Evolutionary conservation across 2,113 vertebrate species (phyloP), one percentile per base, ranked within the genome.

Genomic region (Oryzias melastigma): DNA sequence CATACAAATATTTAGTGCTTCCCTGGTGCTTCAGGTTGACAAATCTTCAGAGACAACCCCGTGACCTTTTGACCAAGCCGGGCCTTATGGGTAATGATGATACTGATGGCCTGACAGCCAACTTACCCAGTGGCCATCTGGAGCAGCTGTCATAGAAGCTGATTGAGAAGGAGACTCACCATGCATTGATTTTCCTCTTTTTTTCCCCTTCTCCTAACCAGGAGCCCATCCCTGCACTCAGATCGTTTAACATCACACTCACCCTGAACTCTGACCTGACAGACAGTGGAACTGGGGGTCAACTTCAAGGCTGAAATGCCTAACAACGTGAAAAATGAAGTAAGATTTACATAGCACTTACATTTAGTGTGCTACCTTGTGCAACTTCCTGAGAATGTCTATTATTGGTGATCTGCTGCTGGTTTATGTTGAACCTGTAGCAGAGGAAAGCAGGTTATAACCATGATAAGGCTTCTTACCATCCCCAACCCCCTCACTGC

Each of bases 161-260:
- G 90, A 91, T 90, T 84, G 90, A 91, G 87, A 91, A 88, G 87
- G 71, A 89, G 86, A 88, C 77, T 82, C 65, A 73, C 83, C 76
- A 85, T 58, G 60, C 78, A 90, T 89, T 84, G 83, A 88, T 84
- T 88, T 75, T 83, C 63, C 29, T 62, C 52, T 51, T 55, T 48
- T 50, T 27, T 45, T 60, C 70, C 63, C 42, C 19, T 48, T 48
- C 48, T 60, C 47, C 27, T 41, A 29, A 48, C 44, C 20, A 41
- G 41, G 50, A 63, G 12, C 45, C 65, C 41, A 42, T 43, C 55
- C 49, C 24, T 47, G 27, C 52, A 62, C 55, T 72, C 45, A 61
- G 74, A 46, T 58, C 67, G 54, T 63, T 74, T 63, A 69, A 76
- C 68, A 67, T 68, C 24, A 61, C 57, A 45, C 67, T 86, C 70